These are phyloP conservation scores for Drosophila setifemur DNA, from an alignment of 1,140 invertebrate genomes.

Conservation along the genomic window DNA sequence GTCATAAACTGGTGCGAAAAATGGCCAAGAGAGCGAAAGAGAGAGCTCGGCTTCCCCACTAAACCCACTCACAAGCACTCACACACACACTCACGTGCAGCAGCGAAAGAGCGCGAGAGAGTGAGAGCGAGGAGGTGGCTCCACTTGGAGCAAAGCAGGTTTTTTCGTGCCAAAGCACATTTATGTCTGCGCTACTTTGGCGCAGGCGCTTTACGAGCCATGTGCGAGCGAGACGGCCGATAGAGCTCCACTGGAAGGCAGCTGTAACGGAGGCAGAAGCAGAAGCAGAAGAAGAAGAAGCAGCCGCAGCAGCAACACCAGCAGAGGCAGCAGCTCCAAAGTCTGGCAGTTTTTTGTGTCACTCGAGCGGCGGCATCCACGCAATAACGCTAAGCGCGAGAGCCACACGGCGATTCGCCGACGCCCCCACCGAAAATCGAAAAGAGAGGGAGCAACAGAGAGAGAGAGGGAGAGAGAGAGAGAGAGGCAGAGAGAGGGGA, in stretches of 20 bases:
- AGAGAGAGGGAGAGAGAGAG: conserved; percentile 5
- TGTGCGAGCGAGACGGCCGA: conserved; percentile 45
- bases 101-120: not conserved
- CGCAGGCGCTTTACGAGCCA: conserved; percentile 43
- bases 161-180: conserved; percentile 10
- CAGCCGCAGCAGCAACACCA: not conserved
- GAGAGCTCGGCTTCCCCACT: conserved; percentile 18
- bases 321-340: not conserved
- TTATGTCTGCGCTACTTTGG: conserved; percentile 64
- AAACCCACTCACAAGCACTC: conserved; percentile 13
- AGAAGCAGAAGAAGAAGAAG: conserved; percentile 34
- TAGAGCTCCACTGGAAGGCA: conserved; percentile 57
- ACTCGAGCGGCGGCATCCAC: conserved; percentile 60
- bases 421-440: conserved; percentile 37
- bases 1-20: conserved; percentile 81
- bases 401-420: conserved; percentile 47
- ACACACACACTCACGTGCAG: not conserved
- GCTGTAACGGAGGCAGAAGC: conserved; percentile 44
- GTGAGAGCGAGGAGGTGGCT: conserved; percentile 19
- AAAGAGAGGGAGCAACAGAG: not conserved
- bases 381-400: conserved; percentile 42
- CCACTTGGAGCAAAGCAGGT: conserved; percentile 57
- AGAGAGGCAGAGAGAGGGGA: not conserved
- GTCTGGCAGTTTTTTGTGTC: conserved; percentile 41
- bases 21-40: conserved; percentile 64